Evolutionary conservation across 2,797 vertebrate species (phyloP), one percentile per base, ranked within the genome.

Genomic region (Ceryle rudis): DNA sequence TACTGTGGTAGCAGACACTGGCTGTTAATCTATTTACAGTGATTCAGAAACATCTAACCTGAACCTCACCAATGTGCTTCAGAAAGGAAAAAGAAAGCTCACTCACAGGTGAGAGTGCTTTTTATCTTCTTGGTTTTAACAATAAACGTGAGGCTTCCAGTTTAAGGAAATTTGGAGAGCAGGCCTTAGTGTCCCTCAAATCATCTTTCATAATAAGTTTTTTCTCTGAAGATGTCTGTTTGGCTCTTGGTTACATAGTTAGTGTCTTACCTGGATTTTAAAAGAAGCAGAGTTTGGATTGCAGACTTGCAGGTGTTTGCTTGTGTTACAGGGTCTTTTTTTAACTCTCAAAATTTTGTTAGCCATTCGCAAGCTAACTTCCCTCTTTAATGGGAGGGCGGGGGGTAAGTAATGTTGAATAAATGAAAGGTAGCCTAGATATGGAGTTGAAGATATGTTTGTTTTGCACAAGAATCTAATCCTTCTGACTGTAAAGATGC

Each of bases 61-160:
- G 49, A 78, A 78, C 67, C 61, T 78, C 46, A 47, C 8, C 62
- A 33, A 0, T 0, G 0, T 31, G 13, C 58, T 73, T 46, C 19
- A 35, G 31, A 72, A 72, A 52, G 35, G 33, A 61, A 47, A 46
- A 91, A 52, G 37, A 33, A 6, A 6, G 22, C n/a, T 87, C 3
- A 8, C 15, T 46, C 33, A 13, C 5, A n/a, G 19, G 5, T 18
- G 54, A 90, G 57, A 60, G 72, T 25, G 44, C 19, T 52, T 71
- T 66, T 87, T 39, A 16, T 39, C 18, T 33, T 86, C 16, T 31
- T 62, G 71, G 16, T 75, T 86, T 57, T 72, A 75, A 60, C 29
- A 75, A 41, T 31, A 86, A 60, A 29, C 1, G 0, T 13, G 52
- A 60, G 14, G 16, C 42, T 42, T 90, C 33, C 42, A 47, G 21